Conservation (phyloP, 2,113 vertebrate species). For the Anguilla japonica region DNA sequence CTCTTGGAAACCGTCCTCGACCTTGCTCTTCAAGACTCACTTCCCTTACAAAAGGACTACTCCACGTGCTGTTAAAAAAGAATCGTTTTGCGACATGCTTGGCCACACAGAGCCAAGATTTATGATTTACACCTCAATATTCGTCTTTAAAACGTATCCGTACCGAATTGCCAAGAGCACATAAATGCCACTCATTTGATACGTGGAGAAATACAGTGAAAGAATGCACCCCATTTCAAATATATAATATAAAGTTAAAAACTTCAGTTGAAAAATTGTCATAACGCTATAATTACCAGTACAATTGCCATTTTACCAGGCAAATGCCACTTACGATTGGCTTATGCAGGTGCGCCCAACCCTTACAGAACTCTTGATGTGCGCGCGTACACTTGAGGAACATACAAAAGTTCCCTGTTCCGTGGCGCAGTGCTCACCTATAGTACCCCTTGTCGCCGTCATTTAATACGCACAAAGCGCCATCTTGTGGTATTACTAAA, state of each 20-base stretch:
- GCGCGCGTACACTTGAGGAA: too few species aligned
- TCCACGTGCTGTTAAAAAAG: too few species aligned
- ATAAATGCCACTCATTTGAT: not conserved
- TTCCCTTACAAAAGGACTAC: not conserved
- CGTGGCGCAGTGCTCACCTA: too few species aligned
- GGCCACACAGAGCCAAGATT: not conserved
- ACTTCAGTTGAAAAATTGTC: too few species aligned
- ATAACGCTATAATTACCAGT: too few species aligned
- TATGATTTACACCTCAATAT: not conserved
- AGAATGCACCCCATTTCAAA: not conserved
- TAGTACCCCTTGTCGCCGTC: not conserved
- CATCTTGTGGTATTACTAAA: constrained; percentile 6
- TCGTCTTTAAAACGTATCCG: not conserved
- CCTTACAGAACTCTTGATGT: not conserved
- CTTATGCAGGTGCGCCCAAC: not conserved
- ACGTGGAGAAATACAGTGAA: not conserved
- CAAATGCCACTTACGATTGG: too few species aligned
- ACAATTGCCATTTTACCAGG: too few species aligned
- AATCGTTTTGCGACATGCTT: too few species aligned
- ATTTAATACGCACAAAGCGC: constrained; percentile 23
- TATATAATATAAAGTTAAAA: not conserved
- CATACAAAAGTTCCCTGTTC: too few species aligned
- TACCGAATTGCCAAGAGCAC: too few species aligned
- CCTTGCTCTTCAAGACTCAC: not conserved
- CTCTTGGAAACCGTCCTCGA: not conserved